Evolutionary conservation across 35 echinoderm and acorn worm genomes (phyloP).

Genomic region (Chiridota heheva): DNA sequence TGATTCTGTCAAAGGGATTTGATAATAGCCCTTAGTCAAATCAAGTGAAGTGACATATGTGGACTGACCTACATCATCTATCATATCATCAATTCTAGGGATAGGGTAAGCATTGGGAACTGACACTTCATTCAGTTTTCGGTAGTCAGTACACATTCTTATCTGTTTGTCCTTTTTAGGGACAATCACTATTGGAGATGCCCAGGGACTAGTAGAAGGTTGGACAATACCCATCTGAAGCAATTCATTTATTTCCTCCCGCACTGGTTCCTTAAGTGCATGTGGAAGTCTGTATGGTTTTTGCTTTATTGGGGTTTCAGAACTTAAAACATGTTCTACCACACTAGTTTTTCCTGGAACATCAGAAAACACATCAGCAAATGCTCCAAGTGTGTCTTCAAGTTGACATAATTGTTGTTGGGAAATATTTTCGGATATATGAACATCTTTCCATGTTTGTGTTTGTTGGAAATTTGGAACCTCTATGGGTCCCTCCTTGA

Average conservation of each 20-base stretch:
- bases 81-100: slow-evolving; percentile 34
- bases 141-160: slow-evolving; percentile 18
- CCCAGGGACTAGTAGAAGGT: slow-evolving; percentile 42
- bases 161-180: slow-evolving; percentile 16
- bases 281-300: slow-evolving; percentile 48
- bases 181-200: slow-evolving; percentile 17
- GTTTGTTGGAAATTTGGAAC: slow-evolving; percentile 4
- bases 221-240: slow-evolving; percentile 27
- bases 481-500: background rate
- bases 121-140: slow-evolving; percentile 19
- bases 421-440: background rate
- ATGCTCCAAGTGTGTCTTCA: background rate
- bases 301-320: slow-evolving; percentile 22
- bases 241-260: slow-evolving; percentile 37
- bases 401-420: background rate
- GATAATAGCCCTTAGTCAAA: no score
- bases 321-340: slow-evolving; percentile 19
- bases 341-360: slow-evolving; percentile 37
- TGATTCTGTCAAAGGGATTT: no score
- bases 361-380: slow-evolving; percentile 20
- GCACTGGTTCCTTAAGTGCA: slow-evolving; percentile 14
- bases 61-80: no score
- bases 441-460: slow-evolving; percentile 9
- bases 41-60: no score
- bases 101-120: slow-evolving; percentile 14